Evolutionary conservation across 2,113 vertebrate species (phyloP), one percentile per base, ranked within the genome.

Genomic region (Drymodes brunneopygia): DNA sequence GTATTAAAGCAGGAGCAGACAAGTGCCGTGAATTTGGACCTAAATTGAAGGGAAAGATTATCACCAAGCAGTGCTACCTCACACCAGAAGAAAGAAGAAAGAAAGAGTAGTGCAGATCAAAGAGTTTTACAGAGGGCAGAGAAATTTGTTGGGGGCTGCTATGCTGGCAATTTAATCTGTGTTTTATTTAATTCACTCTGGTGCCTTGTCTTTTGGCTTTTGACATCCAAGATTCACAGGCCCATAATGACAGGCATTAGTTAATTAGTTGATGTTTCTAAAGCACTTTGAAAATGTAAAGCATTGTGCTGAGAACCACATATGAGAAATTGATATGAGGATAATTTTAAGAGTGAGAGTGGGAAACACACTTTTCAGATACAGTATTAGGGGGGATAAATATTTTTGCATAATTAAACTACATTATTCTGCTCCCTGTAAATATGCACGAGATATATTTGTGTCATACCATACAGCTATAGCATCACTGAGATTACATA

Each of bases 221-320:
- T 88, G 47, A 90, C 71, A 94, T 83, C 60, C 44, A 90, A 91
- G 90, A 95, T 94, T 94, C 94, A 94, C 81, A 95, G 51, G 81
- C 70, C 62, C 10, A 24, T 95, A 93, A 96, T 95, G 92, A 81
- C 74, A 91, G 93, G 71, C 74, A 90, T 95, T 95, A 94, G 94
- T 88, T 96, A 95, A 95, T 96, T 95, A 93, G 92, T 56, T 93
- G 86, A 95, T 93, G 67, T 96, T 94, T 95, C 61, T 89, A 92
- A 92, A 94, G 85, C 85, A 77, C 74, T 95, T 95, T 91, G 79
- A 92, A 93, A 94, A 96, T 77, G 18, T 88, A 95, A 96, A 96
- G 50, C 60, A 66, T 54, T 86, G 36, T 38, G 19, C 50, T 64
- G 79, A 88, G 50, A 57, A 62, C 64, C 81, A 58, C 56, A 40